phyloP scores from a whole-genome alignment of 2,113 vertebrate species.

The Beaufortia kweichowensis region DNA sequence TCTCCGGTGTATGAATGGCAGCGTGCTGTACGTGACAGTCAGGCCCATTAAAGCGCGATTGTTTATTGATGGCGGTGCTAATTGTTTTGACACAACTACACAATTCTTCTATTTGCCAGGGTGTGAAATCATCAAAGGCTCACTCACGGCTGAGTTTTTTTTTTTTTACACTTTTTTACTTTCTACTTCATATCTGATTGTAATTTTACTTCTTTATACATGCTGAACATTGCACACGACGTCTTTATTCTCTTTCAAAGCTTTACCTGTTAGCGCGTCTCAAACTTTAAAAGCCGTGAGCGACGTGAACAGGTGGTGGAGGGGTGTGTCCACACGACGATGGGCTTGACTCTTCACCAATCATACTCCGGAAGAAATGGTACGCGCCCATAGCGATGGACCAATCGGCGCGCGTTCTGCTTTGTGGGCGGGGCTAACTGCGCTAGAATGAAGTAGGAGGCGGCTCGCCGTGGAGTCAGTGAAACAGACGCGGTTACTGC shows the following conservation, averaged over 20 bases:
- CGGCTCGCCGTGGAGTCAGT: constrained; percentile 31
- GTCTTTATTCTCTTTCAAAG: neutral
- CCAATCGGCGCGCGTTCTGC: constrained; percentile 49
- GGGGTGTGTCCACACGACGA: constrained; percentile 40
- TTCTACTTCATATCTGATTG: neutral
- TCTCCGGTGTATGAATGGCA: constrained; percentile 34
- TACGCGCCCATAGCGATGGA: neutral
- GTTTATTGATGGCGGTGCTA: neutral
- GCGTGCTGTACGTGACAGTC: constrained; percentile 23
- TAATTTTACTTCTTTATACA: too few species aligned
- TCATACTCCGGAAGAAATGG: constrained; percentile 14
- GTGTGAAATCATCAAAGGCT: neutral
- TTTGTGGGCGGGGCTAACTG: constrained; percentile 37
- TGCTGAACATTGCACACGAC: neutral
- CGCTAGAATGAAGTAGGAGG: constrained; percentile 45
- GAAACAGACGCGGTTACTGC: constrained; percentile 20
- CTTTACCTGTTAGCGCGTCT: neutral
- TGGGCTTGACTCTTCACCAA: constrained; percentile 53
- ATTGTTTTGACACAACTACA: constrained; percentile 14
- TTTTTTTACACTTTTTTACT: neutral
- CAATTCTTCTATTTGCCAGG: neutral
- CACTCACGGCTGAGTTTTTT: neutral
- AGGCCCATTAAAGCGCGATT: constrained; percentile 9
- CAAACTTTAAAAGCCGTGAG: constrained; percentile 25
- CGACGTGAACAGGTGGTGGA: constrained; percentile 58